Evolutionary conservation across 1,140 invertebrate genomes (phyloP).

Genomic region (Caerostris darwini): DNA sequence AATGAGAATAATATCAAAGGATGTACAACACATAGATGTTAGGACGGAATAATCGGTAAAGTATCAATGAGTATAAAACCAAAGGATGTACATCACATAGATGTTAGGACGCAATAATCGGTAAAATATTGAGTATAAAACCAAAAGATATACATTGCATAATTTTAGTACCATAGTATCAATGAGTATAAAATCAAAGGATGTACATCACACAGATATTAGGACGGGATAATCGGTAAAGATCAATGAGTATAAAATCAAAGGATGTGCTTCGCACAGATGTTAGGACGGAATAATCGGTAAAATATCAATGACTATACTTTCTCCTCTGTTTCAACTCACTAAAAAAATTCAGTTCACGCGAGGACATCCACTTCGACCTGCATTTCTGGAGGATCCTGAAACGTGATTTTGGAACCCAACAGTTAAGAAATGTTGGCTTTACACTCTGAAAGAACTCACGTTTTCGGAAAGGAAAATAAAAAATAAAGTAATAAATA

Average conservation of each 20-base stretch:
- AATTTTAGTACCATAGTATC: too few species aligned
- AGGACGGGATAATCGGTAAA: not conserved
- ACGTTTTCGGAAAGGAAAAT: slow-evolving; percentile 38
- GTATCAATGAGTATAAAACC: not conserved
- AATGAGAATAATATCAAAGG: too few species aligned
- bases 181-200: not conserved
- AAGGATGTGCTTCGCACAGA: too few species aligned
- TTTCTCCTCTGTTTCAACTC: not conserved
- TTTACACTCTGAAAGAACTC: not conserved
- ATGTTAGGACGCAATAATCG: too few species aligned
- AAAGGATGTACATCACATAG: too few species aligned
- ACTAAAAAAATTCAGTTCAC: not conserved
- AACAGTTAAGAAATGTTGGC: not conserved
- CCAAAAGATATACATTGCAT: too few species aligned
- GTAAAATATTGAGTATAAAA: too few species aligned
- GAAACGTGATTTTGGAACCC: slow-evolving; percentile 5
- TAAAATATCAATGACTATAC: not conserved
- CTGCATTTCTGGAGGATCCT: not conserved
- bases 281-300: too few species aligned
- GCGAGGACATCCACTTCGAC: not conserved
- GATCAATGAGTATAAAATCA: not conserved
- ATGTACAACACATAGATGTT: too few species aligned
- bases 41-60: too few species aligned
- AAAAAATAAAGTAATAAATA: not conserved
- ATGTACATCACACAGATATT: not conserved